phyloP scores from a whole-genome alignment of 1,140 invertebrate genomes.

The Aphis craccivora region DNA sequence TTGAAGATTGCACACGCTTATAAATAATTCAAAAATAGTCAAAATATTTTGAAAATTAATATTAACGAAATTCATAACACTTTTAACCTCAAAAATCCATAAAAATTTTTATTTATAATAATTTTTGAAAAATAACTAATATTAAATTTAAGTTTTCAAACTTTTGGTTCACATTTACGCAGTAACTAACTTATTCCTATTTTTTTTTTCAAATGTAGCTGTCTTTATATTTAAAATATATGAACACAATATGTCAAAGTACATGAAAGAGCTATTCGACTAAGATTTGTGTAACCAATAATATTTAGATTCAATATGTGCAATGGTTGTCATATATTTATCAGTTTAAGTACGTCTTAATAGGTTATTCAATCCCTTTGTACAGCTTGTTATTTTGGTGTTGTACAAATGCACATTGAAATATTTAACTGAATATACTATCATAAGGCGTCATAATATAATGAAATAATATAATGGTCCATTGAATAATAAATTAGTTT shows the following conservation, averaged over 20 bases:
- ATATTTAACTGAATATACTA: not conserved
- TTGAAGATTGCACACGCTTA: no score
- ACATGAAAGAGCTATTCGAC: not conserved
- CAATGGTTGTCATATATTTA: not conserved
- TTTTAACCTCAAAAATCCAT: not conserved
- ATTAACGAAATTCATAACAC: no score
- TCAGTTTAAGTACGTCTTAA: not conserved
- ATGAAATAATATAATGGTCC: not conserved
- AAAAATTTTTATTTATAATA: not conserved
- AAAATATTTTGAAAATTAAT: no score
- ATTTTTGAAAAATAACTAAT: not conserved
- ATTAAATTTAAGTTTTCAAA: not conserved
- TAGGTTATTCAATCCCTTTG: not conserved
- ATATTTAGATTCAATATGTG: not conserved
- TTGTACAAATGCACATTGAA: not conserved
- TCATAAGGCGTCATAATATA: not conserved
- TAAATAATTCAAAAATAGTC: no score
- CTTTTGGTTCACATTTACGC: not conserved
- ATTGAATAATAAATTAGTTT: not conserved
- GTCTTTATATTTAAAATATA: no score
- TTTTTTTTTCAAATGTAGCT: not conserved
- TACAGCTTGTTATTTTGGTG: not conserved
- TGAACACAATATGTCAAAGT: not conserved
- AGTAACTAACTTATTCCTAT: not conserved
- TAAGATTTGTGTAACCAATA: not conserved